Evolutionary conservation across 2,113 vertebrate species (phyloP).

Genomic region (Microtus oregoni): DNA sequence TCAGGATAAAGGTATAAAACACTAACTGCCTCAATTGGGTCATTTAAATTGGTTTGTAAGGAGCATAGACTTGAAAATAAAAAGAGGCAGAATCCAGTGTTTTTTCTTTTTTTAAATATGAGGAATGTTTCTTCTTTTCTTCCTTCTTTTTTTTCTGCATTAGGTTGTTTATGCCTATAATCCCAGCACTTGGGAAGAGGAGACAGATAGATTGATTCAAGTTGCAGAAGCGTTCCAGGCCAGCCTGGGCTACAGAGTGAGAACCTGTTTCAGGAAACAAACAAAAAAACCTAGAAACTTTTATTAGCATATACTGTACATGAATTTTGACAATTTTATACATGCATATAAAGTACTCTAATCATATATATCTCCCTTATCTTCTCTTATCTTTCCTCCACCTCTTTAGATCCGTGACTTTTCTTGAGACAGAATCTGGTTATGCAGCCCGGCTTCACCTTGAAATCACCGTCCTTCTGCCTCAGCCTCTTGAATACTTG

Average conservation of each 20-base stretch:
- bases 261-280: too few relatives aligned
- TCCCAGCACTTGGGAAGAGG: too few relatives aligned
- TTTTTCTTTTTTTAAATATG: too few relatives aligned
- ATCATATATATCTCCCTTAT: too few relatives aligned
- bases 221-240: too few relatives aligned
- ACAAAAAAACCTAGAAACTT: too few relatives aligned
- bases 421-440: not conserved
- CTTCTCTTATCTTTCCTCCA: not conserved
- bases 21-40: not conserved
- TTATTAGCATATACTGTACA: not conserved
- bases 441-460: not conserved
- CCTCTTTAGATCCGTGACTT: not conserved
- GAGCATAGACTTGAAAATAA: not conserved
- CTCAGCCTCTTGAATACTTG: not conserved
- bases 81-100: not conserved
- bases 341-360: not conserved
- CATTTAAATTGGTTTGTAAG: conserved; percentile 41
- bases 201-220: too few relatives aligned
- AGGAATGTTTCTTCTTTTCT: too few relatives aligned
- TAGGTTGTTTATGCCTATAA: too few relatives aligned
- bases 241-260: too few relatives aligned
- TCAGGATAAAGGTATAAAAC: not conserved
- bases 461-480: not conserved
- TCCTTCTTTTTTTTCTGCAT: too few relatives aligned
- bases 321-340: not conserved